Percentiles rank a stretch among this genome's conserved stretches.
These are phyloP conservation scores for Noctilio leporinus DNA, from an alignment of 2,113 vertebrate species.

Conservation along the genomic window DNA sequence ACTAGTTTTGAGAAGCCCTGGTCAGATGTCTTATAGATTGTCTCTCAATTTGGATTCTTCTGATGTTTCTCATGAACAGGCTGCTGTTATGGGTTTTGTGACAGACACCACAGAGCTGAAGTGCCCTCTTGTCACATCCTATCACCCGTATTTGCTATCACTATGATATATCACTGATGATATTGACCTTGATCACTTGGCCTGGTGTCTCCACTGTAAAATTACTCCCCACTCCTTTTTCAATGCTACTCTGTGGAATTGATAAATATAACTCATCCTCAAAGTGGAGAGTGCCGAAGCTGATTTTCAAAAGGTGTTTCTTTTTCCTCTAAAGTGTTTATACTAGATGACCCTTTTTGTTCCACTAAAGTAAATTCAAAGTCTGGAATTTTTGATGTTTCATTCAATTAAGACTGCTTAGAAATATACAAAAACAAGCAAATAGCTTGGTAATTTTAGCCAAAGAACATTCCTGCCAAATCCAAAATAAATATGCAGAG, in stretches of 20 bases:
- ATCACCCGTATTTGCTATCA: neutral
- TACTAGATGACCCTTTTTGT: neutral
- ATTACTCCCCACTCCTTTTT: neutral
- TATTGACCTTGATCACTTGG: neutral
- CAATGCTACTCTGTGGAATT: neutral
- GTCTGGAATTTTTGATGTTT: neutral
- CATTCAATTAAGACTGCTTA: neutral
- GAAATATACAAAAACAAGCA: neutral
- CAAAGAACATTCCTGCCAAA: neutral
- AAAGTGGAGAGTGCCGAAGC: accelerated
- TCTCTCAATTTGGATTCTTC: neutral
- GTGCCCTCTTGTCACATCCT: neutral
- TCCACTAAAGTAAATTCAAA: neutral
- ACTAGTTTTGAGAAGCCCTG: neutral
- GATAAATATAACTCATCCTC: accelerated
- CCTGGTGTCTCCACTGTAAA: neutral
- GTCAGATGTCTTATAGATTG: no score
- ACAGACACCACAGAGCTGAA: accelerated
- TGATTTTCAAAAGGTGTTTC: neutral
- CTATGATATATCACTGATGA: accelerated
- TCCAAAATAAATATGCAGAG: neutral
- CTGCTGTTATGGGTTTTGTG: neutral
- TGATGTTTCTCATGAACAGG: neutral
- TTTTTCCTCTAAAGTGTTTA: neutral
- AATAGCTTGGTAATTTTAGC: neutral